A percentile compares a stretch with the other conserved stretches of the same genome.
phyloP scores from a whole-genome alignment of 2,888 invertebrate genomes.

The Cecidostiba fungosa region DNA sequence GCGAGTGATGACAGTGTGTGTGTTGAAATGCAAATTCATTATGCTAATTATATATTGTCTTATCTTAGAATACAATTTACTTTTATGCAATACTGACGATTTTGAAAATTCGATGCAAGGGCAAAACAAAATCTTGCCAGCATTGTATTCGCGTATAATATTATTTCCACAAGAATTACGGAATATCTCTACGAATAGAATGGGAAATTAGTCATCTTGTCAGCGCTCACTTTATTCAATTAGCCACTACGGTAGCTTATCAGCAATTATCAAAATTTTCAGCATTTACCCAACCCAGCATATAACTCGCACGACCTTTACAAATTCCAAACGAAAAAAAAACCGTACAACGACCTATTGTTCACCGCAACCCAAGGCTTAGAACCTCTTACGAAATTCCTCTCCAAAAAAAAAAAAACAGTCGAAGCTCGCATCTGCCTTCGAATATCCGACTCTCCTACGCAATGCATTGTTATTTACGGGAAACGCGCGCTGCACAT shows the following conservation, averaged over 20 bases:
- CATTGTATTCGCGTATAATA: background rate
- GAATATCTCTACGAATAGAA: background rate
- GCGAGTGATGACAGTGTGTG: background rate
- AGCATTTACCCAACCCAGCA: background rate
- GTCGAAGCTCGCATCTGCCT: constrained; percentile 5
- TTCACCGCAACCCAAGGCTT: background rate
- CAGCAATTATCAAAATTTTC: background rate
- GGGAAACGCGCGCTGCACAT: background rate
- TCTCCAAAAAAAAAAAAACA: background rate
- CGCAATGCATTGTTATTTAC: constrained; percentile 35
- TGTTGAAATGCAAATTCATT: background rate
- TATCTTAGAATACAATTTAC: background rate
- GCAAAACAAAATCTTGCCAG: background rate
- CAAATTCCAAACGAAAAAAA: background rate
- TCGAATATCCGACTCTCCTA: background rate
- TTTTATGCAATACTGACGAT: background rate
- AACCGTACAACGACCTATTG: background rate
- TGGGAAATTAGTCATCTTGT: background rate
- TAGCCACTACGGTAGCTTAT: background rate
- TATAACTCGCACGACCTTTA: background rate
- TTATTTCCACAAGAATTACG: background rate
- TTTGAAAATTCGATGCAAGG: background rate
- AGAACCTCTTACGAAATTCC: constrained; percentile 4
- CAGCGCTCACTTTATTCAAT: background rate
- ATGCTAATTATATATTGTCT: background rate